Base-by-base conservation (phyloP, 2,113 vertebrate species). In the Thunnus maccoyii region DNA sequence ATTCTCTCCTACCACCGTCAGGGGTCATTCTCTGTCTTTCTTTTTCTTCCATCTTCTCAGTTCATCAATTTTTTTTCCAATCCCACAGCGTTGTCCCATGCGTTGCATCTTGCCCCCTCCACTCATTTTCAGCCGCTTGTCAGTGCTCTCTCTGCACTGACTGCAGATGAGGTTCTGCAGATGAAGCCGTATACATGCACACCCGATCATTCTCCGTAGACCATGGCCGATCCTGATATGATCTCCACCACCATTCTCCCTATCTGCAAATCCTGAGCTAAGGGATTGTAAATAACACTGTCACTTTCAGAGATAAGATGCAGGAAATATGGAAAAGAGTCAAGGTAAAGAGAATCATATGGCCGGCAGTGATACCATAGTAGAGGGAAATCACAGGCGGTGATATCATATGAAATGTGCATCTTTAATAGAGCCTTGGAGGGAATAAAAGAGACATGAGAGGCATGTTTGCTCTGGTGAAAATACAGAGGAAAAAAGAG, bases 221-320 rank as follows among this genome's bases (percentile, higher is more conserved):
- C 70, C 78, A 66, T 51, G 75, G 81, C 83, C 79, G 30, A 30
- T 41, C 27, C 63, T 6, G 91, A 93, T 93, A 92, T 46, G 41
- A 92, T 91, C 91, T 88, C 71, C 72, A 58, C 44, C 83, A 16
- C 72, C 56, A 54, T 58, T 80, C 89, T 68, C 74, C 81, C 82
- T 82, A 91, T 93, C 93, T 79, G 71, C 69, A 85, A 71, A 89
- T 88, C 83, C 90, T 2, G 27, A 72, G 80, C 86, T 74, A 60
- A 72, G 82, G 89, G 87, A 83, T 76, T 83, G 85, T 93, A 93
- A 93, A 94, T 94, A 92, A 89, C 82, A 67, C 85, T 88, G 91
- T 92, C 92, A 93, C 81, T 78, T 90, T 61, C 36, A 18, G 65
- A 72, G 93, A 92, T 93, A 93, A 89, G 90, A 86, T 85, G 72